Base-by-base conservation (phyloP, 2,888 invertebrate genomes). In the Bursaphelenchus okinawaensis region DNA sequence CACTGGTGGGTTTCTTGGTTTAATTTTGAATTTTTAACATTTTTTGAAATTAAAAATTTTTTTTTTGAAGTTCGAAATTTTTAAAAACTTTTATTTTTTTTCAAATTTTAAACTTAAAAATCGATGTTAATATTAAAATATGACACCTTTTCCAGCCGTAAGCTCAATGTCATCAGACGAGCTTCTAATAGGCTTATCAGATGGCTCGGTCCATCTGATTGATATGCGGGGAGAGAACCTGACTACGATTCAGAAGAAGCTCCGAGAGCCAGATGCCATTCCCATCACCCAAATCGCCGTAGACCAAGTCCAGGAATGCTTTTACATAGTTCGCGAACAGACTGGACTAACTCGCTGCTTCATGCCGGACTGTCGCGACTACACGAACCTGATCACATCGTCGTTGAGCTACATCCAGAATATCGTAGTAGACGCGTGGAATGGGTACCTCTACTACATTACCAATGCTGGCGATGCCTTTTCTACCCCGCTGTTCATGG, bases 381-480 rank as follows among this genome's bases (percentile, higher is more conserved):
- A 67, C 16, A 68, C 72, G 1, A 55, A 59, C 6, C 50, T 72
- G 31, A 12, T 52, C 40, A 73, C 74, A 9, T 68, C 62, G 54
- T 29, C 69, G 0, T 60, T 70, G 9, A 66, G 62, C 9, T 72
- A 40, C 62, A 71, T 72, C n/a, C 58, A 62, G 19, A 16, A 56
- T 22, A 69, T 79, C 12, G 73, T 74, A 4, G 59, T 76, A 7
- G 79, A 79, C 65, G 63, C 70, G 0, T 72, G 73, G 29, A 78
- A 79, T 62, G 79, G 79, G 74, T 78, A 52, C 28, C 16, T 62
- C 7, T 79, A 79, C 55, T 71, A 76, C 50, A 59, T 72, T 6
- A 69, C 72, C 50, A 71, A 67, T n/a, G 69, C 73, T 54, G 70
- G 74, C n/a, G 76, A 76, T 50, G 65, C 73, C 8, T 75, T 76